phyloP scores from a whole-genome alignment of 2,888 invertebrate genomes.

The Carpatolechia fugitivella region DNA sequence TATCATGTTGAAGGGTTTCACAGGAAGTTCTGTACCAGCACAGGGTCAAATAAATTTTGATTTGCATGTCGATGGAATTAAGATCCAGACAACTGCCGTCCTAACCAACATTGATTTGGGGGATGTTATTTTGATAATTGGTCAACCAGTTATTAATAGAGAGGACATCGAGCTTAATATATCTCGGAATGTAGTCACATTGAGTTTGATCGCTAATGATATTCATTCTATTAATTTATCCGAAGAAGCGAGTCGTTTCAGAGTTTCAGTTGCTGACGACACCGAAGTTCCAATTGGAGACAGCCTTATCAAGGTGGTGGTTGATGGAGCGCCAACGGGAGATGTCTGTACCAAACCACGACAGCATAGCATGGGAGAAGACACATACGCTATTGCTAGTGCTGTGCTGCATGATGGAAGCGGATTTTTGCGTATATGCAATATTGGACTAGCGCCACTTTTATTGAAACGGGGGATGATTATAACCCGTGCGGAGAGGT shows the following conservation, averaged over 20 bases:
- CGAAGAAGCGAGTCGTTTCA: not conserved
- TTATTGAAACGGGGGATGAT: not conserved
- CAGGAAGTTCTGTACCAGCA: not conserved
- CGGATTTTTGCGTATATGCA: not conserved
- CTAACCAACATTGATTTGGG: not conserved
- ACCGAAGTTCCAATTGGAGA: slow-evolving; percentile 3
- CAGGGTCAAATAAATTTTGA: too few species aligned
- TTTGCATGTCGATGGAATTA: not conserved
- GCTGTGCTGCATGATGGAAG: not conserved
- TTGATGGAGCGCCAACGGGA: not conserved
- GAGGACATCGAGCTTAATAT: not conserved
- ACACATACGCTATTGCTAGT: not conserved
- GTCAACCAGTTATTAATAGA: not conserved
- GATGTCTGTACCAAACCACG: not conserved
- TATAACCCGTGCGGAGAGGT: not conserved
- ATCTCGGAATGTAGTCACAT: too few species aligned
- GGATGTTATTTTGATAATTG: not conserved
- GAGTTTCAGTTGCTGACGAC: not conserved
- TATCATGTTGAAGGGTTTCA: not conserved
- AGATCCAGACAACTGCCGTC: not conserved
- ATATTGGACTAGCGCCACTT: not conserved
- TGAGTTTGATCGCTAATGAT: not conserved
- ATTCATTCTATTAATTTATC: not conserved
- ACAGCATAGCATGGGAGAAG: not conserved
- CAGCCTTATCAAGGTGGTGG: not conserved